phyloP scores from a whole-genome alignment of 2,888 invertebrate genomes.

The Biston stratarius region DNA sequence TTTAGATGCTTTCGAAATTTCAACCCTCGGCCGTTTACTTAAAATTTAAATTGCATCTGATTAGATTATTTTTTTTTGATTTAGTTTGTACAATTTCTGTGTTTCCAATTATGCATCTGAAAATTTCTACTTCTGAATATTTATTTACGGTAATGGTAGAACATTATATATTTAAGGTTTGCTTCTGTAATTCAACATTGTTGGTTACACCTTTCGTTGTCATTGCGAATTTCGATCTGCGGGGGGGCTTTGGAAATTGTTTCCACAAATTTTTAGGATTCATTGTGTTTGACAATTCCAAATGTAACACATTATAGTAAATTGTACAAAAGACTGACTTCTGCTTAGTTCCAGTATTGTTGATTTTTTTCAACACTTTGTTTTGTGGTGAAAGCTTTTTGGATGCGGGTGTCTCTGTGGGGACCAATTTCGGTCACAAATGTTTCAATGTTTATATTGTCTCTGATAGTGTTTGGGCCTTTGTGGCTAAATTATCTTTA shows the following conservation, averaged over 20 bases:
- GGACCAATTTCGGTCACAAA: constrained; percentile 48
- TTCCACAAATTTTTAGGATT: constrained; percentile 70
- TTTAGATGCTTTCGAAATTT: constrained; percentile 41
- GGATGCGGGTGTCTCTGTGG: constrained; percentile 66
- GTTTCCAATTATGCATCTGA: constrained; percentile 35
- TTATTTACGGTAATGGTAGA: constrained; percentile 34
- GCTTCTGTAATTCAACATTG: constrained; percentile 33
- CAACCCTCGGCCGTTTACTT: constrained; percentile 42
- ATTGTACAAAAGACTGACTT: constrained; percentile 69
- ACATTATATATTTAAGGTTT: constrained; percentile 39
- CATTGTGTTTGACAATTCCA: constrained; percentile 68
- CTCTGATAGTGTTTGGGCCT: constrained; percentile 21
- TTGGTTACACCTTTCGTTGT: constrained; percentile 70
- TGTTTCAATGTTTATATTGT: constrained; percentile 48
- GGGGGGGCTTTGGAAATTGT: constrained; percentile 70
- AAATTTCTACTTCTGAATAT: constrained; percentile 17
- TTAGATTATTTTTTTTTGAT: constrained; percentile 40
- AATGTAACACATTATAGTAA: constrained; percentile 64
- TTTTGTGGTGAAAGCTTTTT: constrained; percentile 65
- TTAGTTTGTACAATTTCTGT: constrained; percentile 10
- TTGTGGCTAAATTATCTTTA: constrained; percentile 34
- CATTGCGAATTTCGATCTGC: constrained; percentile 70
- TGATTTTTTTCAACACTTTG: constrained; percentile 56
- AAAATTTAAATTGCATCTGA: constrained; percentile 29
- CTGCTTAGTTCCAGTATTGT: constrained; percentile 67